phyloP scores from a whole-genome alignment of 2,113 vertebrate genomes.

The Sphyrna mokarran region DNA sequence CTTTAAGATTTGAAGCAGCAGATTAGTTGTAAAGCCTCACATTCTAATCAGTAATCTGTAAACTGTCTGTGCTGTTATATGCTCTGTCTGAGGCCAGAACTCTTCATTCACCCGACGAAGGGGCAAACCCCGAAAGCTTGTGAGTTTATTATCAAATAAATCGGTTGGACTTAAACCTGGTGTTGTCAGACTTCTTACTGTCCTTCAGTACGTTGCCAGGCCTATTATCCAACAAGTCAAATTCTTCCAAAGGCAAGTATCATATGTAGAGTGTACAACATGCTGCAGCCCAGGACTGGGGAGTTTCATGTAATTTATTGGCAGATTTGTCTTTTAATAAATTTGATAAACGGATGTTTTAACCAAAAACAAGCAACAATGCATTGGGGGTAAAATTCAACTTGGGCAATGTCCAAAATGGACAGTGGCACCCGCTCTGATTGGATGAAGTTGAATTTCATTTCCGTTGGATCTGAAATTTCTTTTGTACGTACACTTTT shows the following conservation, averaged over 20 bases:
- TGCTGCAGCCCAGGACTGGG: neutral
- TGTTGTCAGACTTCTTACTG: too few relatives aligned
- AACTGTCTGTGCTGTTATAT: too few relatives aligned
- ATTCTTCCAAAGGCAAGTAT: neutral
- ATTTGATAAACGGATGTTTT: neutral
- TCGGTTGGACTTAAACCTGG: too few relatives aligned
- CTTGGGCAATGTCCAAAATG: neutral
- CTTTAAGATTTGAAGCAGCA: too few relatives aligned
- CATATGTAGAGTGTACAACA: neutral
- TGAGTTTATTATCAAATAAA: too few relatives aligned
- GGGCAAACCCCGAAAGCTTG: too few relatives aligned
- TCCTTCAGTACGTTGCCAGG: neutral
- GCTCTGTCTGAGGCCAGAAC: too few relatives aligned
- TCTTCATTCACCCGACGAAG: too few relatives aligned
- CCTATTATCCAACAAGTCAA: neutral
- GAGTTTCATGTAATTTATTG: neutral
- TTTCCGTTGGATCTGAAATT: neutral
- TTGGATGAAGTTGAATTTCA: neutral
- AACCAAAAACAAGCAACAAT: neutral
- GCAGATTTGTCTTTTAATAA: neutral
- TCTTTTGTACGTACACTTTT: neutral
- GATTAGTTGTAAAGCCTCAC: too few relatives aligned
- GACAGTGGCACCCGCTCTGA: neutral
- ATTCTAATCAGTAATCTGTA: too few relatives aligned
- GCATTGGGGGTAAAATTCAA: neutral